Conservation (phyloP, 2,113 vertebrate species). For the Ceyx margarethae region DNA sequence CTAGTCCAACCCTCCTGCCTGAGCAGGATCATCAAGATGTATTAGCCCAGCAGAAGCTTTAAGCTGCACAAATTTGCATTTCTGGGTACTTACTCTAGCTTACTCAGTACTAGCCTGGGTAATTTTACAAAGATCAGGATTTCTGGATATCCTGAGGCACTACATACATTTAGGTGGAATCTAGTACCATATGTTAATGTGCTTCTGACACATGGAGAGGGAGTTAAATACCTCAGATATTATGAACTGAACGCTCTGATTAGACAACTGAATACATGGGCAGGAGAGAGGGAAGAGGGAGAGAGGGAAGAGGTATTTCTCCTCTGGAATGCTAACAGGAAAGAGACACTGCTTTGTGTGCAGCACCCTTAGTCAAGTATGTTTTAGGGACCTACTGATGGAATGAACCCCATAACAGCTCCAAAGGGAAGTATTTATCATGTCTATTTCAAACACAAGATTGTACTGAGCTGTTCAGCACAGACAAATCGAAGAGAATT, state of each 20-base stretch:
- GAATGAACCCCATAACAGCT: neutral
- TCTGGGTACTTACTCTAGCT: neutral
- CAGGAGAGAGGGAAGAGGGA: neutral
- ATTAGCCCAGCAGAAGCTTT: neutral
- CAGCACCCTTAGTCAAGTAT: neutral
- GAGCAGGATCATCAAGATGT: too few relatives aligned
- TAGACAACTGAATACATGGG: neutral
- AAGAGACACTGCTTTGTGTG: neutral
- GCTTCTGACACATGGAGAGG: neutral
- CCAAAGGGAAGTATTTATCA: neutral
- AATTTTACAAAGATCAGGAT: neutral
- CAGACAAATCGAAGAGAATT: neutral
- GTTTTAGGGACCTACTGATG: neutral
- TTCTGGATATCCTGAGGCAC: neutral
- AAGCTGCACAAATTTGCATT: neutral
- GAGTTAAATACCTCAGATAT: neutral
- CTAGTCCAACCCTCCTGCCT: too few relatives aligned
- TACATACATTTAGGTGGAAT: neutral
- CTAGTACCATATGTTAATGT: neutral
- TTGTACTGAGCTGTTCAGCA: neutral
- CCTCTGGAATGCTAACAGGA: neutral
- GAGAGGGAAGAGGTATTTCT: neutral
- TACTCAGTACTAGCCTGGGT: neutral
- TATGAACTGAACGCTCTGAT: neutral
- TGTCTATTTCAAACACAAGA: neutral